Conservation (phyloP, 2,113 vertebrate genomes). For the Strigops habroptila region DNA sequence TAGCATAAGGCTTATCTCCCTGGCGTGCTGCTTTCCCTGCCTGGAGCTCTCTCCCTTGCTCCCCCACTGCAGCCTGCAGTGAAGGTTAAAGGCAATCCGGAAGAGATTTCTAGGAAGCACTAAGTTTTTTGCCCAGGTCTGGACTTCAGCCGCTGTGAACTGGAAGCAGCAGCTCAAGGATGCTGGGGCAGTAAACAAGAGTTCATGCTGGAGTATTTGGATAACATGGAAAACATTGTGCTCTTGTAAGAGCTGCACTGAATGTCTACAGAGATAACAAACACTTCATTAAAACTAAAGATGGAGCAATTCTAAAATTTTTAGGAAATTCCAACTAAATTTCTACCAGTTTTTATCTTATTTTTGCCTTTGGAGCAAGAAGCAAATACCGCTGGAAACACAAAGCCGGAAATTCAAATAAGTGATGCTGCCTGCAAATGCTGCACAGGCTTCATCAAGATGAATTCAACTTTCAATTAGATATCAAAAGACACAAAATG, state of each 20-base stretch:
- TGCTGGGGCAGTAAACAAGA: neutral
- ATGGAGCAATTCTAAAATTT: neutral
- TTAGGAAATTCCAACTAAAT: neutral
- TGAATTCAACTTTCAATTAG: neutral
- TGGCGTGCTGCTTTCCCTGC: neutral
- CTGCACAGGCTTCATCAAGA: neutral
- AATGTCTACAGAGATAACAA: neutral
- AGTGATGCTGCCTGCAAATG: neutral
- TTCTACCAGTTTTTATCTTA: neutral
- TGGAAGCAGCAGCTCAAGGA: neutral
- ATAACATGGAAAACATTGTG: neutral
- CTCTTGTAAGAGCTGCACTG: neutral
- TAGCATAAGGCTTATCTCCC: neutral
- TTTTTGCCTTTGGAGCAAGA: neutral
- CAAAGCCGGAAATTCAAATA: neutral
- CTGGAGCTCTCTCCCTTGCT: neutral
- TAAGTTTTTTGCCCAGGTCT: neutral
- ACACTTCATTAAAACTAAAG: neutral
- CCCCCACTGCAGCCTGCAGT: accelerated
- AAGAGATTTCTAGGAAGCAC: neutral
- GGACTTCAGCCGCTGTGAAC: neutral
- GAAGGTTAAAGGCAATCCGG: neutral
- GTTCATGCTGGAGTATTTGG: neutral
- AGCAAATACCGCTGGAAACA: neutral
- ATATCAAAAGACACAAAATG: accelerated